Conservation (phyloP, 1,140 invertebrate genomes). For the Penaeus indicus region DNA sequence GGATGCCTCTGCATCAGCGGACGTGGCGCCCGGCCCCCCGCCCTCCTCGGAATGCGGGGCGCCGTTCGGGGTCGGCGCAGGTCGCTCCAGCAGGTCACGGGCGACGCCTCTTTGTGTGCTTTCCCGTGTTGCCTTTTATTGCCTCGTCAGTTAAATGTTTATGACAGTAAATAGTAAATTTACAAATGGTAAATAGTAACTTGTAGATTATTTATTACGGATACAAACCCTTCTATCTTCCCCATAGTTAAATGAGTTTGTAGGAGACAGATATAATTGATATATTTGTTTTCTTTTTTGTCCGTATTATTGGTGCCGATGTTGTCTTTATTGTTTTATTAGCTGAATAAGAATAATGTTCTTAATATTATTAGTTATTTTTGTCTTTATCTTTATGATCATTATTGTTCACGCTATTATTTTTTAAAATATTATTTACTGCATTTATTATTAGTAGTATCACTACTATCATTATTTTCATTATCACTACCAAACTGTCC, state of each 20-base stretch:
- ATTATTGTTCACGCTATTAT: constrained; percentile 26
- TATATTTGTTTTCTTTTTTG: background rate
- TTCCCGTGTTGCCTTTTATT: too few relatives aligned
- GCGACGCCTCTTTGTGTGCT: too few relatives aligned
- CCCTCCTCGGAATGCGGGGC: too few relatives aligned
- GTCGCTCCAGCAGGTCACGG: too few relatives aligned
- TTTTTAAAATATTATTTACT: constrained; percentile 1
- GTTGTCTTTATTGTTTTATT: too few relatives aligned
- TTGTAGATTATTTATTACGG: background rate
- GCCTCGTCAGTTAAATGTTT: too few relatives aligned
- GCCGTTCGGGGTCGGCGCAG: too few relatives aligned
- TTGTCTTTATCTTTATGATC: constrained; percentile 26
- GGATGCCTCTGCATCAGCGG: too few relatives aligned
- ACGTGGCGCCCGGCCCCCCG: too few relatives aligned
- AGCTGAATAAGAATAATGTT: too few relatives aligned
- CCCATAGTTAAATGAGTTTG: background rate
- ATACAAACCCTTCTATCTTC: background rate
- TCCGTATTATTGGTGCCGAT: too few relatives aligned
- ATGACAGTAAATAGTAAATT: background rate
- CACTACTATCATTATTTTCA: background rate
- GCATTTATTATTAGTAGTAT: too few relatives aligned
- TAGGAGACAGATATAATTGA: background rate
- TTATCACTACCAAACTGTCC: background rate
- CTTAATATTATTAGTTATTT: background rate
- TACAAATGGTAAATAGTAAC: background rate